Evolutionary conservation across 2,888 invertebrate species (phyloP).

Genomic region (Euzetes globulus): DNA sequence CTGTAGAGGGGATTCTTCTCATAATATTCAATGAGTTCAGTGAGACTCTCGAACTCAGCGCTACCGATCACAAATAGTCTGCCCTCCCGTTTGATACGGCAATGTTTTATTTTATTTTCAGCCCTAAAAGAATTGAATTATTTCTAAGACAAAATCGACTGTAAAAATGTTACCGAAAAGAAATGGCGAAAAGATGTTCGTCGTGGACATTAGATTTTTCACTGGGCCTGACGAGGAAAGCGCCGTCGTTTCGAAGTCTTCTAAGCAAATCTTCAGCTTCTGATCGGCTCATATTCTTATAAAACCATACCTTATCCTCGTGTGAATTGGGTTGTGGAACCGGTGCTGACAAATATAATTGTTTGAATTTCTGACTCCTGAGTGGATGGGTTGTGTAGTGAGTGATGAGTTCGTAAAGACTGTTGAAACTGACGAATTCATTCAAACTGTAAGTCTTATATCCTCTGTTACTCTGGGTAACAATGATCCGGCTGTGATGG

Average conservation of each 20-base stretch:
- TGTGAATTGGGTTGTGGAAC: slow-evolving; percentile 86
- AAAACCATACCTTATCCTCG: slow-evolving; percentile 88
- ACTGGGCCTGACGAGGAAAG: slow-evolving; percentile 85
- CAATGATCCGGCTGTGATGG: slow-evolving; percentile 83
- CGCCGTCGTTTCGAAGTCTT: slow-evolving; percentile 77
- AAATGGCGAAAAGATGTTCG: slow-evolving; percentile 76
- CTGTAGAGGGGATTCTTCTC: slow-evolving; percentile 82
- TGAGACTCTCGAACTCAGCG: slow-evolving; percentile 89
- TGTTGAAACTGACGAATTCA: slow-evolving; percentile 79
- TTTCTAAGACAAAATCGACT: background rate
- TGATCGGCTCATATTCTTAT: slow-evolving; percentile 66
- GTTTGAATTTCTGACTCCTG: slow-evolving; percentile 79
- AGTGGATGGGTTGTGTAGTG: slow-evolving; percentile 79
- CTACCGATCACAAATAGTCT: slow-evolving; percentile 81
- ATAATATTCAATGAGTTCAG: slow-evolving; percentile 85
- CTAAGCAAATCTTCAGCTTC: slow-evolving; percentile 82
- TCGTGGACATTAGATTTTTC: slow-evolving; percentile 60
- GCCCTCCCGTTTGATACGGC: slow-evolving; percentile 85
- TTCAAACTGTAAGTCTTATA: slow-evolving; percentile 80
- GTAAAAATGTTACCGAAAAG: slow-evolving; percentile 64
- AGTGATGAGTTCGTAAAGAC: slow-evolving; percentile 79
- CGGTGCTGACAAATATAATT: slow-evolving; percentile 69
- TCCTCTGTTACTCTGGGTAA: slow-evolving; percentile 65
- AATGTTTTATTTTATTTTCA: slow-evolving; percentile 91
- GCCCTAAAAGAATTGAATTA: slow-evolving; percentile 53